Percentiles rank a stretch among this genome's conserved stretches.
Conservation (phyloP, 2,888 invertebrate genomes). For the Ochlodes sylvanus region DNA sequence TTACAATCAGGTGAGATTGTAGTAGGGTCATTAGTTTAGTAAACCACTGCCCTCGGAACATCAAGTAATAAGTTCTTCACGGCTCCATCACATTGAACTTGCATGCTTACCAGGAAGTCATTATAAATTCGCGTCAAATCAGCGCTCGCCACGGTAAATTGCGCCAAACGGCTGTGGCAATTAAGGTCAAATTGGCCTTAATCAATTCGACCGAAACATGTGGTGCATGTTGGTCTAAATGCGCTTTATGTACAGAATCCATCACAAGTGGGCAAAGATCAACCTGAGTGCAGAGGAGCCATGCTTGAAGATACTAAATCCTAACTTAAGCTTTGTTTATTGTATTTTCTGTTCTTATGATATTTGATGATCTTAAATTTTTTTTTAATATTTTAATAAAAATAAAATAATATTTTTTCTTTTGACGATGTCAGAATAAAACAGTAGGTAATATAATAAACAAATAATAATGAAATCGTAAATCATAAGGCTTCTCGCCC, state of each 20-base stretch:
- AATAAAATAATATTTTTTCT: no score
- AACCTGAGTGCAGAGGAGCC: slow-evolving; percentile 4
- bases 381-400: no score
- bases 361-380: no score
- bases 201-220: slow-evolving; percentile 63
- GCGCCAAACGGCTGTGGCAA: slow-evolving; percentile 53
- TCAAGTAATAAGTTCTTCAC: slow-evolving; percentile 3
- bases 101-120: slow-evolving; percentile 45
- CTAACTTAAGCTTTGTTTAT: not conserved
- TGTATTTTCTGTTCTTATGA: not conserved
- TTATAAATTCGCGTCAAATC: slow-evolving; percentile 46
- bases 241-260: slow-evolving; percentile 34
- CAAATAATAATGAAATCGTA: no score
- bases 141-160: slow-evolving; percentile 47
- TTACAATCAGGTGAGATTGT: no score
- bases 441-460: no score
- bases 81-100: slow-evolving; percentile 36
- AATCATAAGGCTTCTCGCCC: no score
- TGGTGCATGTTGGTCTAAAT: slow-evolving; percentile 50
- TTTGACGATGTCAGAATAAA: no score
- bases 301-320: not conserved
- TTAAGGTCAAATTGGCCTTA: slow-evolving; percentile 67
- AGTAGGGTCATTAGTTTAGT: no score
- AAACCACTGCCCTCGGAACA: not conserved
- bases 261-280: slow-evolving; percentile 27